Base-by-base conservation (phyloP, 2,888 invertebrate genomes). In the Netelia fuscicornis region DNA sequence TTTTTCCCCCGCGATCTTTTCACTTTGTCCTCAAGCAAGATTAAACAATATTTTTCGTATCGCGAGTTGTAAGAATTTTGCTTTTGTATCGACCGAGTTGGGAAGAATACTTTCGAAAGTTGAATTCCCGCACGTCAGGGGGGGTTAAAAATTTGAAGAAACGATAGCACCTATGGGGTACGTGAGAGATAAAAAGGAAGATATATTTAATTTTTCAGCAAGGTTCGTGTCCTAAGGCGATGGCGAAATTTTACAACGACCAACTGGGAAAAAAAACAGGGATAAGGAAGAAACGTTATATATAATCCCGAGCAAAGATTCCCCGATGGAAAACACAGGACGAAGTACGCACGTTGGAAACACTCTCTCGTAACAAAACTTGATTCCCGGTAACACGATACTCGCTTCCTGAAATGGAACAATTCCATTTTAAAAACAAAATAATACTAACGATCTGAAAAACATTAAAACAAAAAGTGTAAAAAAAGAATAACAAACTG, bases 201-300 rank as follows among this genome's bases (percentile, higher is more conserved):
- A 64, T 76, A 81, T 81, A 85, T 87, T 85, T 85, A 87, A 87
- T 87, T 85, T 87, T 86, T 87, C 86, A 85, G 76, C 67, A 74
- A 62, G 37, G 37, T 75, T 74, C 74, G 56, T 54, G 74, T 74
- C 54, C 74, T 17, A 37, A 60, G 56, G 11, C 10, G 44, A 64
- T 68, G 37, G 25, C 62, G 30, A 74, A 64, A 68, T 62, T 68
- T 67, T 52, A 79, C 68, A 54, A 74, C 25, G 78, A 72, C 65
- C 20, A 58, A 71, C 30, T 13, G 25, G 74, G 62, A 65, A 42
- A 25, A 71, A 37, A 37, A 37, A 37, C 37, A 6, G 37, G 62
- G 78, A 79, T 74, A 74, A 83, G 76, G 58, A 76, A 81, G 74
- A 44, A 64, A 64, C 42, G 54, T 72, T 37, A 37, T 37, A 25